These are phyloP conservation scores for Eilema sororculum DNA, from an alignment of 2,888 invertebrate genomes.

Conservation along the genomic window DNA sequence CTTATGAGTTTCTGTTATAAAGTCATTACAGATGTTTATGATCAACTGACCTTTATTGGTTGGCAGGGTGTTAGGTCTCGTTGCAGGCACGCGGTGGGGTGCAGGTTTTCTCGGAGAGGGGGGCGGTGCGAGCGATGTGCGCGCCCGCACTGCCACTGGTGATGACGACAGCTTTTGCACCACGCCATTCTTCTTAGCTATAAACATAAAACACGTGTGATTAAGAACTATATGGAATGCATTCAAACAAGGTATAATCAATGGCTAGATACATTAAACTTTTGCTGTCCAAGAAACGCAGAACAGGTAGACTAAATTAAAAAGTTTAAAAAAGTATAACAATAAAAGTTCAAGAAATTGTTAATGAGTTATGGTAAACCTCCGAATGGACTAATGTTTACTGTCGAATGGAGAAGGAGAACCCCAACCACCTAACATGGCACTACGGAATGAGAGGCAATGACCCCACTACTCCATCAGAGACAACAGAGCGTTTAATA, in stretches of 20 bases:
- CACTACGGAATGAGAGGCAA: too few relatives aligned
- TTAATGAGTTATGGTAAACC: too few relatives aligned
- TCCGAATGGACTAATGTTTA: too few relatives aligned
- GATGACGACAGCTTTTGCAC: constrained; percentile 81
- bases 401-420: too few relatives aligned
- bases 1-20: background rate
- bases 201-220: constrained; percentile 44
- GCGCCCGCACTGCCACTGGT: constrained; percentile 78
- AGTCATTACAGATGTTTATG: background rate
- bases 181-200: constrained; percentile 84
- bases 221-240: background rate
- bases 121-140: constrained; percentile 75
- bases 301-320: too few relatives aligned
- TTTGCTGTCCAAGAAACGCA: too few relatives aligned
- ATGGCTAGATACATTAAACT: too few relatives aligned
- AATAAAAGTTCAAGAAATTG: too few relatives aligned
- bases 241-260: background rate
- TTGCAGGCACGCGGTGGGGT: constrained; percentile 71
- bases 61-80: constrained; percentile 79
- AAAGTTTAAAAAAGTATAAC: too few relatives aligned
- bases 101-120: constrained; percentile 80
- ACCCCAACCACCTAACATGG: too few relatives aligned
- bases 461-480: too few relatives aligned
- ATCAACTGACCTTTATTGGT: constrained; percentile 75
- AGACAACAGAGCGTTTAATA: too few relatives aligned